Conservation (phyloP, 2,888 invertebrate species). For the Archaeoteleia sp. region DNA sequence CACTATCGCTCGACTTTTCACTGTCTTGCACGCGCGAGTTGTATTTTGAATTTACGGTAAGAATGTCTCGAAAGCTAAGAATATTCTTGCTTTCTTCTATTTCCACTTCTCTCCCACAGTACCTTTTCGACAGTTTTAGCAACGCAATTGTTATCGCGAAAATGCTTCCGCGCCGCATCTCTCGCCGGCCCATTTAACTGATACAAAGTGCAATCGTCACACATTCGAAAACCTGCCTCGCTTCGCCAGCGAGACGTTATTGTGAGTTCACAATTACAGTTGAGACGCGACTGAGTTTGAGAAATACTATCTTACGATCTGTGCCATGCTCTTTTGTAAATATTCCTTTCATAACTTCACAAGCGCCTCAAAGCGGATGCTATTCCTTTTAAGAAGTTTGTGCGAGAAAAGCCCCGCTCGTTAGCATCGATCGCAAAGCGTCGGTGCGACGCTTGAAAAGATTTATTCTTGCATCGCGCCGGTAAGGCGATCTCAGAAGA, state of each 20-base stretch:
- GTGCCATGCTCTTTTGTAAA: constrained; percentile 27
- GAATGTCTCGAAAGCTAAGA: too few relatives aligned
- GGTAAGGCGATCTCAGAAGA: constrained; percentile 27
- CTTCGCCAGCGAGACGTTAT: constrained; percentile 21
- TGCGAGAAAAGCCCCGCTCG: constrained; percentile 33
- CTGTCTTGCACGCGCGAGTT: too few relatives aligned
- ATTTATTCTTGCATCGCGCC: constrained; percentile 23
- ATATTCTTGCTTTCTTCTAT: not conserved
- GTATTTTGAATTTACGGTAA: too few relatives aligned
- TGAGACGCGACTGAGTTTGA: constrained; percentile 19
- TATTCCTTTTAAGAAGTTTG: constrained; percentile 27
- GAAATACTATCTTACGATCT: constrained; percentile 22
- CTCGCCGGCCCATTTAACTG: constrained; percentile 33
- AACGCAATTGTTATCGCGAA: constrained; percentile 21
- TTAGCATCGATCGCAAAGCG: constrained; percentile 38
- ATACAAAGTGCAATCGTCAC: constrained; percentile 42
- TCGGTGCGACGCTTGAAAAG: constrained; percentile 23
- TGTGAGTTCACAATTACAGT: constrained; percentile 33
- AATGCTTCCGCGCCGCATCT: constrained; percentile 19
- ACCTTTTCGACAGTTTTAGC: constrained; percentile 8
- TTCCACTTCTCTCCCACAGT: not conserved
- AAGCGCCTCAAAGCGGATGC: constrained; percentile 28
- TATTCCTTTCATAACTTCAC: constrained; percentile 25
- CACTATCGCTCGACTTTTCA: too few relatives aligned
- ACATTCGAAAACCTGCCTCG: constrained; percentile 17